phyloP scores from a whole-genome alignment of 2,797 vertebrate genomes.

The Acestrorhynchus altus region DNA sequence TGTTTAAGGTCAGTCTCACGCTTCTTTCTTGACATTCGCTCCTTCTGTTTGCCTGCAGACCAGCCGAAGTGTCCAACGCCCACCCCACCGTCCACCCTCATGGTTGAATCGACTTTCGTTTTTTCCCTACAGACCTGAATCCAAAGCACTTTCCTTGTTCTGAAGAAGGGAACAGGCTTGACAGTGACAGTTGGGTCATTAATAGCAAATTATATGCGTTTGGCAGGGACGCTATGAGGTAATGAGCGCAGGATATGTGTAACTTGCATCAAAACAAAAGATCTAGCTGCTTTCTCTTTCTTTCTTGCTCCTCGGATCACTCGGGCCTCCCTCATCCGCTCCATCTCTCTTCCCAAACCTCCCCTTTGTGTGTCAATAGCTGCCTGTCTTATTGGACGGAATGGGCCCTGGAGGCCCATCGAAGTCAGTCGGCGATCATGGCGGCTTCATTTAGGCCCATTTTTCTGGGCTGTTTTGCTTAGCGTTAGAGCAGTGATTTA shows the following conservation, averaged over 20 bases:
- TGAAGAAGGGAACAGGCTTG: not conserved
- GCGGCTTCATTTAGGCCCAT: slow-evolving; percentile 10
- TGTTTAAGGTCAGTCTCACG: slow-evolving; percentile 34
- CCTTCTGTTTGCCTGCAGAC: not conserved
- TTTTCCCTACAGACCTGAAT: not conserved
- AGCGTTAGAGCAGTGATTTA: slow-evolving; percentile 54
- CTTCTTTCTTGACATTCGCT: slow-evolving; percentile 13
- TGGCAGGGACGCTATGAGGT: slow-evolving; percentile 9
- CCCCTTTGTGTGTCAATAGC: slow-evolving; percentile 8
- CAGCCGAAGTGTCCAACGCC: not conserved
- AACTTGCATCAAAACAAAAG: slow-evolving; percentile 12
- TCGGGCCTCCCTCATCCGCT: not conserved
- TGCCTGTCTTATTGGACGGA: slow-evolving; percentile 18
- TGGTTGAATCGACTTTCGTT: not conserved
- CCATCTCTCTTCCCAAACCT: slow-evolving; percentile 7
- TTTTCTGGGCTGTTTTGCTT: slow-evolving; percentile 38
- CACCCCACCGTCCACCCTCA: too few species aligned
- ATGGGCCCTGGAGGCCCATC: slow-evolving; percentile 1
- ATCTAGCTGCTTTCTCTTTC: not conserved
- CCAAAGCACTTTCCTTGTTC: not conserved
- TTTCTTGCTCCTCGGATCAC: not conserved
- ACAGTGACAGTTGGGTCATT: not conserved
- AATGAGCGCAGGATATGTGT: not conserved
- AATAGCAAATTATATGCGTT: slow-evolving; percentile 19
- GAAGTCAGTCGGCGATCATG: slow-evolving; percentile 1